phyloP scores from a whole-genome alignment of 2,888 invertebrate species.

The Melangyna quadrimaculata region DNA sequence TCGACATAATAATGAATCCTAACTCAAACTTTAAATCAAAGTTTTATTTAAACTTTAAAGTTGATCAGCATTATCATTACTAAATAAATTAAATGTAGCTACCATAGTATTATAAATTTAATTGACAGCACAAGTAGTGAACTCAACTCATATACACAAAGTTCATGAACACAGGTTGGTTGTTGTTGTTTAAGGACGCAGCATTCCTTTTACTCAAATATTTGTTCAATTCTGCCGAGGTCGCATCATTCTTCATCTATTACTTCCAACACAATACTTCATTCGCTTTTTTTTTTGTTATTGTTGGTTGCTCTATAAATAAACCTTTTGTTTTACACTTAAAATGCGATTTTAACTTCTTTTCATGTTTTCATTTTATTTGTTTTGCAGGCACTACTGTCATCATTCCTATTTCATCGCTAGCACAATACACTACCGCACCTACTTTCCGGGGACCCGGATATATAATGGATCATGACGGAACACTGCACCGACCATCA shows the following conservation, averaged over 20 bases:
- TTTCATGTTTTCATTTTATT: neutral
- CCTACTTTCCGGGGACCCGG: constrained; percentile 78
- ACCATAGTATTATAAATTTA: neutral
- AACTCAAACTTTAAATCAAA: no score
- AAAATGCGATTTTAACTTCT: neutral
- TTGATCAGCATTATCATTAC: no score
- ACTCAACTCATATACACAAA: neutral
- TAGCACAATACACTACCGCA: constrained; percentile 79
- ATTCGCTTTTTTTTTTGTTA: neutral
- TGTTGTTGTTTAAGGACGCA: neutral
- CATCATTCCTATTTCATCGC: constrained; percentile 78
- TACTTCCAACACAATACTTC: neutral
- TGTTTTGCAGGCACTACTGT: constrained; percentile 75
- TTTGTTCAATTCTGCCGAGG: neutral
- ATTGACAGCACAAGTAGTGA: neutral
- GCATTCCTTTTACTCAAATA: neutral
- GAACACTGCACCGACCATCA: constrained; percentile 77
- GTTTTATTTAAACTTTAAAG: no score
- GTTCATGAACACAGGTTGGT: neutral
- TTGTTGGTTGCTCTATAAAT: neutral
- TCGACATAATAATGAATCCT: no score
- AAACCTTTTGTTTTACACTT: constrained; percentile 18
- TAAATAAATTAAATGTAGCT: neutral
- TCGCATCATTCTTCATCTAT: neutral
- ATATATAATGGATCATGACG: constrained; percentile 78